A percentile compares a stretch with the other conserved stretches of the same genome.
phyloP scores from a whole-genome alignment of 2,888 invertebrate genomes.

The Diarsia rubi region DNA sequence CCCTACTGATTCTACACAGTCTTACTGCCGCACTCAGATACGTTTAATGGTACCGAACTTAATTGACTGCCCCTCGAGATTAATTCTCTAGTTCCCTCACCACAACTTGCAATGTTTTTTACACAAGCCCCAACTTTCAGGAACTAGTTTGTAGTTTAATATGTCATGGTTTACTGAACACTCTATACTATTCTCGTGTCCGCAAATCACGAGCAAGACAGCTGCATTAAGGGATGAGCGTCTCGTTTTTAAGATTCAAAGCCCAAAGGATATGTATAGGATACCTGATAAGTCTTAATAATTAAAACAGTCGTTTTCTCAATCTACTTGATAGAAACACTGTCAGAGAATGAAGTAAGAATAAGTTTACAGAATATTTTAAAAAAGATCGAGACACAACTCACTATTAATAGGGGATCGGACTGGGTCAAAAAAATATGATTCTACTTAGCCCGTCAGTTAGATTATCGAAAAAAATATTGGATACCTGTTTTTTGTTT shows the following conservation, averaged over 20 bases:
- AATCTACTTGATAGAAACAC: conserved; percentile 1
- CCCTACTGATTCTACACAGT: no score
- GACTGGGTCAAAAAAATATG: no score
- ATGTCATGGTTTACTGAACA: background rate
- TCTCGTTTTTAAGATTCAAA: background rate
- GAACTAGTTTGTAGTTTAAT: background rate
- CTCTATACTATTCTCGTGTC: background rate
- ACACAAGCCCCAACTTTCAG: background rate
- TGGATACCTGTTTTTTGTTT: no score
- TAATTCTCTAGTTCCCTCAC: no score
- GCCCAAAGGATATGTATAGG: background rate
- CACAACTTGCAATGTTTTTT: background rate
- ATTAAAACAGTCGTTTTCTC: background rate
- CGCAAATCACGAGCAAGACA: no score
- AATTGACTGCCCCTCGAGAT: background rate
- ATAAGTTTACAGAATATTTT: conserved; percentile 36
- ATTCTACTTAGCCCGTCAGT: no score
- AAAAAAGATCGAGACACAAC: conserved; percentile 15
- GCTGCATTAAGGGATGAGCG: background rate
- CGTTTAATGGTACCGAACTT: background rate
- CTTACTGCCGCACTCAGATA: no score
- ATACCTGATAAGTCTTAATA: background rate
- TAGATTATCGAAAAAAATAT: no score
- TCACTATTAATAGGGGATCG: no score
- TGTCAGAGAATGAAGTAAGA: conserved; percentile 4